Evolutionary conservation across 2,888 invertebrate genomes (phyloP), one percentile per base, ranked within the genome.

Genomic region (Blastobasis lacticolella): DNA sequence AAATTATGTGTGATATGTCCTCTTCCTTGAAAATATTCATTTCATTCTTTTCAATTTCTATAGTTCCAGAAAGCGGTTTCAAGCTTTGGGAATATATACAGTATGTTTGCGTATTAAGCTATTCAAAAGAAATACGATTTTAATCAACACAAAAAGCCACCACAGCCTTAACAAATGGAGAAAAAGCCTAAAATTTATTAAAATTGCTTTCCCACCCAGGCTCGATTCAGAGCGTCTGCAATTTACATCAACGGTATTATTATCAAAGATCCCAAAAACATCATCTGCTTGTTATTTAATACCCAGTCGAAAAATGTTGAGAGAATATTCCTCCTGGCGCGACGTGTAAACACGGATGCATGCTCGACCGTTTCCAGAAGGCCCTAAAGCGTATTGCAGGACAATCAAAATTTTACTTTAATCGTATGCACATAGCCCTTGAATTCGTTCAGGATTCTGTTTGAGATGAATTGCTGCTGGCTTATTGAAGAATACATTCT

Each of bases 291-390:
- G 67, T 73, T 75, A 75, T 78, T 78, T 72, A 72, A 77, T 74
- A 73, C 68, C 65, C 2, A 23, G 23, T 23, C 23, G 23, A 23
- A 23, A 23, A 23, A 23, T 23, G 23, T 23, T 23, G 23, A 23
- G 23, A 23, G 23, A 23, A 23, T 23, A 78, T 80, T 82, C 75
- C 74, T 77, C 73, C 71, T 71, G 69, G 72, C 71, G 69, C 71
- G 69, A 77, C 76, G 77, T 77, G 76, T 81, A 81, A 82, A 81
- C 83, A 80, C 74, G 69, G 69, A 71, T 69, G 66, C 63, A 54
- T 52, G 50, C 6, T 4, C n/a, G 4, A 37, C 10, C 5, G 37
- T 10, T 36, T 5, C 6, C 10, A 52, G 62, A 71, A 66, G 23
- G 48, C 5, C 53, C 3, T 47, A 58, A 60, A 10, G 38, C n/a